Conservation (phyloP, 2,113 vertebrate species). For the Cathartes aura region DNA sequence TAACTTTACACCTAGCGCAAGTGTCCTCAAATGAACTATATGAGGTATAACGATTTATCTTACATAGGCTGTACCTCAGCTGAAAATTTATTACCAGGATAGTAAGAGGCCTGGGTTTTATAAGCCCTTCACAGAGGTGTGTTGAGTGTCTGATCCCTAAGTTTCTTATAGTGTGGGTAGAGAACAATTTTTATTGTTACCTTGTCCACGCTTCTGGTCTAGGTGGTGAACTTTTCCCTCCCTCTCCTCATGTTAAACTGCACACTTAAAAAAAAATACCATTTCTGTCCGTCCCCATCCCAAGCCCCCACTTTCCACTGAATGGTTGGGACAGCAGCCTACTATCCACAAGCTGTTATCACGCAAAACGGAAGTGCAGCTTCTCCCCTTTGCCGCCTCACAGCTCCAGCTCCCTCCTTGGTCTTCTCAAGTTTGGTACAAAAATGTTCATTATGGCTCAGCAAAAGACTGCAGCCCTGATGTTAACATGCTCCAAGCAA, state of each 20-base stretch:
- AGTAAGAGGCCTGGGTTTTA: background rate
- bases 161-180: background rate
- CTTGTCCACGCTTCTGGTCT: background rate
- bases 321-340: background rate
- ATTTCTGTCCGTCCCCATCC: background rate
- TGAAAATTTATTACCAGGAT: background rate
- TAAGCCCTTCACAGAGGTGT: background rate
- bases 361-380: background rate
- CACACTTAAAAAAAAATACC: background rate
- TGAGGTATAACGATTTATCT: background rate
- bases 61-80: background rate
- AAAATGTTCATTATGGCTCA: background rate
- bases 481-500: background rate
- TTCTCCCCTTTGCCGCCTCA: background rate
- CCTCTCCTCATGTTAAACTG: background rate
- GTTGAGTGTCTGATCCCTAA: background rate
- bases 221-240: background rate
- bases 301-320: background rate
- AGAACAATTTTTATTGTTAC: background rate
- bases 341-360: background rate
- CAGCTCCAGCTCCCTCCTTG: background rate
- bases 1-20: conserved; percentile 51
- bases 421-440: background rate
- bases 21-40: conserved; percentile 49
- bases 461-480: background rate